Evolutionary conservation across 2,888 invertebrate species (phyloP), one percentile per base, ranked within the genome.

Genomic region (Hypolimnas misippus): DNA sequence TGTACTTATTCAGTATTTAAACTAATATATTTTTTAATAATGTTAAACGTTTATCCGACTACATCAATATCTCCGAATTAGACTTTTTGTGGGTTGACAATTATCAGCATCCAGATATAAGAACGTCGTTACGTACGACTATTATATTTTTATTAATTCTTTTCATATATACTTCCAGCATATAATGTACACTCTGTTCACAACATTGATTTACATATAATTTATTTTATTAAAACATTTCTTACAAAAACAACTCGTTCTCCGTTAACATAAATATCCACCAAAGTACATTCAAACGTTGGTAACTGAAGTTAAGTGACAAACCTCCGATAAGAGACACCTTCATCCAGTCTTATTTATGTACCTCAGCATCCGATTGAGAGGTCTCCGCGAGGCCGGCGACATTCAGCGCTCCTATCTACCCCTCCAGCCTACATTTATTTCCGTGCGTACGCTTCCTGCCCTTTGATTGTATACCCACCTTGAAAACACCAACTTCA

Each of bases 301-400:
- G 21, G 38, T 21, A 31, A 31, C 42, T 31, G 31, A 50, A 51
- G 62, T 51, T 35, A 55, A 62, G 44, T 65, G 61, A 54, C 54
- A 57, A 38, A 44, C n/a, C n/a, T n/a, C 57, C 59, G 89, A 88
- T 89, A 89, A 87, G 84, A 71, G 61, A 70, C 76, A 82, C 84
- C 84, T 83, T 84, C 84, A 88, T 85, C 83, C 84, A 83, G 79
- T 79, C 83, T 88, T 91, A 89, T 91, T 90, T 92, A 91, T 90
- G 90, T 88, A 87, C 84, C 86, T 71, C 78, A 71, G 81, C 87
- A 79, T 89, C 89, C 91, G 87, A 91, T 89, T 89, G 90, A 89
- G 89, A 87, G 84, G 76, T 80, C 76, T 76, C 72, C 75, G 19
- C n/a, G 75, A 81, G 84, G 77, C 81, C 83, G 83, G 77, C n/a